Evolutionary conservation across 2,888 invertebrate genomes (phyloP).

Genomic region (Resseliella maxima): DNA sequence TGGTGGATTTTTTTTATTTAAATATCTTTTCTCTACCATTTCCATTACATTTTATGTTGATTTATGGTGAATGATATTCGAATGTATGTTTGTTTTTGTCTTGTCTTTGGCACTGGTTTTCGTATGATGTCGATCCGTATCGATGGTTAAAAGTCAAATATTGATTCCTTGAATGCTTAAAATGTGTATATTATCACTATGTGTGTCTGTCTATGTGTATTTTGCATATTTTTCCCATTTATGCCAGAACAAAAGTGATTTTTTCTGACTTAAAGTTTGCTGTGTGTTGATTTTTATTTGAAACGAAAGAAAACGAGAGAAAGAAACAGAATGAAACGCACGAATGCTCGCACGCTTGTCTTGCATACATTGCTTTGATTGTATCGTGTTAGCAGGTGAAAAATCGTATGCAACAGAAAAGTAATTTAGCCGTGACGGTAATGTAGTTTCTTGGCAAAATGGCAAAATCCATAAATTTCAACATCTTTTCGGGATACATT

Average conservation of each 20-base stretch:
- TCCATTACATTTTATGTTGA: constrained; percentile 38
- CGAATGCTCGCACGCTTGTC: neutral
- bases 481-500: constrained; percentile 36
- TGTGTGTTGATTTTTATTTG: neutral
- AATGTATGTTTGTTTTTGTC: constrained; percentile 37
- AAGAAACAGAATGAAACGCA: neutral
- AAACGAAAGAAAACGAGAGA: no score
- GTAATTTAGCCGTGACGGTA: constrained; percentile 19
- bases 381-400: neutral
- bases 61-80: constrained; percentile 48
- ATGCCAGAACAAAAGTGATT: neutral
- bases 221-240: neutral
- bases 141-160: constrained; percentile 20
- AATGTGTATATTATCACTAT: neutral
- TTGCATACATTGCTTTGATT: neutral
- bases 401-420: constrained; percentile 39
- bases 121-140: neutral
- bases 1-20: constrained; percentile 15
- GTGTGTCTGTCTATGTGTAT: neutral
- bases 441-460: constrained; percentile 14
- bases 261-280: neutral
- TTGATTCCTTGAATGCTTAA: constrained; percentile 26
- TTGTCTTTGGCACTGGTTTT: neutral
- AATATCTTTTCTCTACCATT: constrained; percentile 12
- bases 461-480: constrained; percentile 32